Evolutionary conservation across 2,888 invertebrate genomes (phyloP).

Genomic region (Psococerastis gibbosa): DNA sequence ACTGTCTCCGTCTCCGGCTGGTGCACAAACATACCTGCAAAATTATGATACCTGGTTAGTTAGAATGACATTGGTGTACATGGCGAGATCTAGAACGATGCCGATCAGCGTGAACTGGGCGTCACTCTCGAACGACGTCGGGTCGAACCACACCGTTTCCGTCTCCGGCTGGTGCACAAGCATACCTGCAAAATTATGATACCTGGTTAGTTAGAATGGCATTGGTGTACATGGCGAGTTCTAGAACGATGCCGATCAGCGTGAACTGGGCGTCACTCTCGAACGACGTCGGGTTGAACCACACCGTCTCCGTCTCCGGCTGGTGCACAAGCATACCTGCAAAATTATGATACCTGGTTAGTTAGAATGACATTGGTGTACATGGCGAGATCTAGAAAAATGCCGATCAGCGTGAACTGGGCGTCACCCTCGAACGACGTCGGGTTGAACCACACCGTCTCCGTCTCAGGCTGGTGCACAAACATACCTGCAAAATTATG

Average conservation of each 20-base stretch:
- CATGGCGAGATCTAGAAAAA: conserved; percentile 83
- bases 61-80: conserved; percentile 90
- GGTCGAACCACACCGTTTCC: conserved; percentile 66
- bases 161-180: conserved; percentile 34
- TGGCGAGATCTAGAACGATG: conserved; percentile 82
- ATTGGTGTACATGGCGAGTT: conserved; percentile 90
- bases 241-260: conserved; percentile 80
- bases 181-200: conserved; percentile 26
- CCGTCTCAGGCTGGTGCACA: conserved; percentile 32
- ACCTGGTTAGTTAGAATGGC: too few species aligned
- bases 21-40: conserved; percentile 32
- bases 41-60: conserved; percentile 12
- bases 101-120: conserved; percentile 89
- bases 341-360: conserved; percentile 13
- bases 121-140: conserved; percentile 82
- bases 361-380: conserved; percentile 91
- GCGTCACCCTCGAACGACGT: conserved; percentile 86
- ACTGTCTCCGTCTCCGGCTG: conserved; percentile 35
- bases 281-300: conserved; percentile 88
- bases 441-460: conserved; percentile 70
- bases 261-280: conserved; percentile 91
- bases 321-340: conserved; percentile 34
- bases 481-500: conserved; percentile 29
- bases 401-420: conserved; percentile 85
- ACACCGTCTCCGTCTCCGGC: conserved; percentile 37